Conservation (phyloP, 2,113 vertebrate species). For the Cervus canadensis region DNA sequence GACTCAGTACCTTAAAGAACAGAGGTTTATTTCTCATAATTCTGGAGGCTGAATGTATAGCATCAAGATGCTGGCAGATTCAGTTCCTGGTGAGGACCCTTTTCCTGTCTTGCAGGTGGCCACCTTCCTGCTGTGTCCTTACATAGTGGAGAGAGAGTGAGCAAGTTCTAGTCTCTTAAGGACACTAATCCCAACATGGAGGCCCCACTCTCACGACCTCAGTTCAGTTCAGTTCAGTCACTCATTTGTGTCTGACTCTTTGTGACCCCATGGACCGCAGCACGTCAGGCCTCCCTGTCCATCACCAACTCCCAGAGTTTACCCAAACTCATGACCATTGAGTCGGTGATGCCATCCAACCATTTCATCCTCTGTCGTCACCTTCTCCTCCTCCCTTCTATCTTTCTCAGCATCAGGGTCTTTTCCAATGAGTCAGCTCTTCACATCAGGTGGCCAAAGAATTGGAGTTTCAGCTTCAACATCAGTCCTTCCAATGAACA, state of each 20-base stretch:
- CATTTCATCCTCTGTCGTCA: not conserved
- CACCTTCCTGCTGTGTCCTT: not conserved
- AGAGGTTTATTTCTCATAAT: not conserved
- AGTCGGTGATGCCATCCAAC: not conserved
- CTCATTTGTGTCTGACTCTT: not conserved
- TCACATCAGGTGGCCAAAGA: not conserved
- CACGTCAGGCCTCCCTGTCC: not conserved
- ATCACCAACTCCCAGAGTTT: not conserved
- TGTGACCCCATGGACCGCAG: fast-evolving
- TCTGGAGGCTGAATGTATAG: not conserved
- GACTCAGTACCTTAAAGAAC: not conserved
- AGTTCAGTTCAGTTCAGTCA: not conserved
- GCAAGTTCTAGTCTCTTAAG: not conserved
- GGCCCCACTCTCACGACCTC: not conserved
- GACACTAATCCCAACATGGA: not conserved
- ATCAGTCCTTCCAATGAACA: too few species aligned
- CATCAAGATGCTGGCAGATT: not conserved
- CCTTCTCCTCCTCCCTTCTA: not conserved
- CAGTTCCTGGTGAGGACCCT: not conserved
- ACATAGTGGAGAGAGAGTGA: not conserved
- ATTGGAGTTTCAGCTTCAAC: too few species aligned
- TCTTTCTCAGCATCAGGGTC: not conserved
- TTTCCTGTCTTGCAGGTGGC: not conserved
- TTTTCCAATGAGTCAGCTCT: not conserved
- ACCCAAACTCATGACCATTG: not conserved